phyloP scores from a whole-genome alignment of 2,113 vertebrate genomes.

The Aegypius monachus region DNA sequence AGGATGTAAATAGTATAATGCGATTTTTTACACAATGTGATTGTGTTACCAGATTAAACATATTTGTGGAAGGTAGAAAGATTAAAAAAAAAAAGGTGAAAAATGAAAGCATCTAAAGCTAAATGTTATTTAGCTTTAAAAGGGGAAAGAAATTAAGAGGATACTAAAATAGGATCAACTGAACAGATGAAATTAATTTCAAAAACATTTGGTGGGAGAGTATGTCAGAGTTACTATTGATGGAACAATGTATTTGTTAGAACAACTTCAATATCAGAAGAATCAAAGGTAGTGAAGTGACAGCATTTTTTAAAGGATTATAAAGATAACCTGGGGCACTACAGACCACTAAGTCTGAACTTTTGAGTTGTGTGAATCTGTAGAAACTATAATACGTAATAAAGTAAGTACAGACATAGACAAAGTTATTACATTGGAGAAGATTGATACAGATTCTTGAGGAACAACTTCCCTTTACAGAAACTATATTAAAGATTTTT shows the following conservation, averaged over 20 bases:
- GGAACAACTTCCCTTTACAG: neutral
- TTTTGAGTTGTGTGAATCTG: neutral
- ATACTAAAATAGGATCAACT: neutral
- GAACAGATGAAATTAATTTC: neutral
- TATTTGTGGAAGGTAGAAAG: neutral
- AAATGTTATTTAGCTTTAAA: neutral
- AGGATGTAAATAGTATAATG: neutral
- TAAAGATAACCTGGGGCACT: neutral
- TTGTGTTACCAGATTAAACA: neutral
- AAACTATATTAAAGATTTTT: neutral
- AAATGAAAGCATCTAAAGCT: neutral
- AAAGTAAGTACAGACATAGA: neutral
- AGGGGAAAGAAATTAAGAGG: neutral
- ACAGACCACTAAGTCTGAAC: neutral
- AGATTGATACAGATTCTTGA: neutral
- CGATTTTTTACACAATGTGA: neutral
- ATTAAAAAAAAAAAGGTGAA: neutral
- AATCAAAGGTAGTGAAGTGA: neutral
- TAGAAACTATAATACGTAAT: neutral
- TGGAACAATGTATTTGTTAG: neutral
- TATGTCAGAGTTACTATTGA: neutral
- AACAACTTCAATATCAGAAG: neutral
- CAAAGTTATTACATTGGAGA: neutral
- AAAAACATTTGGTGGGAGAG: neutral
- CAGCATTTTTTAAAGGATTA: neutral